A percentile compares a stretch with the other conserved stretches of the same genome.
Evolutionary conservation across 2,888 invertebrate species (phyloP).

Genomic region (Linnaemya tessellans): DNA sequence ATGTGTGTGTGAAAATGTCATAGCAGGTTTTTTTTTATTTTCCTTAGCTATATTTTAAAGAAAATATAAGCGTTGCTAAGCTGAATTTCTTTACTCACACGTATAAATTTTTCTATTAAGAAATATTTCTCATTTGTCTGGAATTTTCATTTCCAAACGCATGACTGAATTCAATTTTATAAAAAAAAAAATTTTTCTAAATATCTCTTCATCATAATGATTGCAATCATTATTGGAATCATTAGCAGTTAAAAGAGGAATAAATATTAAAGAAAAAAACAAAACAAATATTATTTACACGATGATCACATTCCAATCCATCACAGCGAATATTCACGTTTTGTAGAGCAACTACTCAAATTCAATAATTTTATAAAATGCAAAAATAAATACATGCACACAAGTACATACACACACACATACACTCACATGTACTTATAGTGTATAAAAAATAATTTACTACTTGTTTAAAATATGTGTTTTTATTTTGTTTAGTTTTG

Average conservation of each 20-base stretch:
- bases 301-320: slow-evolving; percentile 47
- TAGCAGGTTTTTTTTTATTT: too few species aligned
- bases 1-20: not conserved
- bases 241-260: slow-evolving; percentile 5
- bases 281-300: slow-evolving; percentile 45
- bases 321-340: slow-evolving; percentile 23
- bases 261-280: not conserved
- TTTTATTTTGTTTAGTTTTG: slow-evolving; percentile 40
- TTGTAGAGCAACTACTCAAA: slow-evolving; percentile 38
- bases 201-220: slow-evolving; percentile 17
- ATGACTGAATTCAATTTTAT: slow-evolving; percentile 43
- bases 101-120: not conserved
- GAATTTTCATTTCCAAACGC: slow-evolving; percentile 44
- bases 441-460: slow-evolving; percentile 27
- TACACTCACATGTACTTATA: not conserved
- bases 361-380: slow-evolving; percentile 45
- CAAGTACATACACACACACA: not conserved
- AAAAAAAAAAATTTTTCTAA: slow-evolving; percentile 1
- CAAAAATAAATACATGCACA: slow-evolving; percentile 7
- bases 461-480: slow-evolving; percentile 28
- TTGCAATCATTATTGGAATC: slow-evolving; percentile 6
- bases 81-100: not conserved
- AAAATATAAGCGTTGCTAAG: not conserved
- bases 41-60: too few species aligned
- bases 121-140: slow-evolving; percentile 44